A percentile compares a stretch with the other conserved stretches of the same genome.
Conservation (phyloP, 2,797 vertebrate species). For the Hoplostethus mediterraneus region DNA sequence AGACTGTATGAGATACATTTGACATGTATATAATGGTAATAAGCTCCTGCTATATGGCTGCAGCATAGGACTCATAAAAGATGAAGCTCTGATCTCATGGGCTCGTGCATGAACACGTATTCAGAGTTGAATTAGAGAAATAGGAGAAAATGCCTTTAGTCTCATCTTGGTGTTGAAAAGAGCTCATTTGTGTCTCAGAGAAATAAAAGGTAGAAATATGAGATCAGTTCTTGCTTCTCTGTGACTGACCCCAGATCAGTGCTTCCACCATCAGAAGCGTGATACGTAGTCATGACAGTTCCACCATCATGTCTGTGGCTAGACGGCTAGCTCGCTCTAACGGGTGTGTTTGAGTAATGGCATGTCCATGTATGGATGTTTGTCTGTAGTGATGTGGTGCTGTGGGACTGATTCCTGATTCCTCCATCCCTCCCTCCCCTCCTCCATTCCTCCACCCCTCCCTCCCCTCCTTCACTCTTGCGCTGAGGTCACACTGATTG, state of each 20-base stretch:
- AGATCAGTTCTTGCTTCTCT: too few relatives aligned
- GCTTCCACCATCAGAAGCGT: constrained; percentile 10
- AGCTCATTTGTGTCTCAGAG: too few relatives aligned
- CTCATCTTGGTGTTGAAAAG: too few relatives aligned
- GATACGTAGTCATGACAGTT: constrained; percentile 21
- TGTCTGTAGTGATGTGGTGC: neutral
- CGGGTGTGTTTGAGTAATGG: neutral
- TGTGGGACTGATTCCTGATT: constrained; percentile 37
- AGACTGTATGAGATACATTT: too few relatives aligned
- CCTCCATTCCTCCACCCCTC: constrained; percentile 26
- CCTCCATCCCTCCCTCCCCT: constrained; percentile 8
- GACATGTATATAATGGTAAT: too few relatives aligned
- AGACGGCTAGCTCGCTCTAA: constrained; percentile 2
- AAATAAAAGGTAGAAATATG: too few relatives aligned
- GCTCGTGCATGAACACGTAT: too few relatives aligned
- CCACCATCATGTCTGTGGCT: constrained; percentile 9
- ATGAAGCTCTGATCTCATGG: too few relatives aligned
- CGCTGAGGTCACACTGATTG: neutral
- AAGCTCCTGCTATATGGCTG: too few relatives aligned
- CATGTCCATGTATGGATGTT: constrained; percentile 27
- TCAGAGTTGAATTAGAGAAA: too few relatives aligned
- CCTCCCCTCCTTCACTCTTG: neutral
- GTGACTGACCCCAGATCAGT: constrained; percentile 15
- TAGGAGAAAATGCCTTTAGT: too few relatives aligned
- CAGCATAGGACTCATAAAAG: too few relatives aligned